Evolutionary conservation across 1,140 invertebrate genomes (phyloP), one percentile per base, ranked within the genome.

Genomic region (Drosophila prosaltans): DNA sequence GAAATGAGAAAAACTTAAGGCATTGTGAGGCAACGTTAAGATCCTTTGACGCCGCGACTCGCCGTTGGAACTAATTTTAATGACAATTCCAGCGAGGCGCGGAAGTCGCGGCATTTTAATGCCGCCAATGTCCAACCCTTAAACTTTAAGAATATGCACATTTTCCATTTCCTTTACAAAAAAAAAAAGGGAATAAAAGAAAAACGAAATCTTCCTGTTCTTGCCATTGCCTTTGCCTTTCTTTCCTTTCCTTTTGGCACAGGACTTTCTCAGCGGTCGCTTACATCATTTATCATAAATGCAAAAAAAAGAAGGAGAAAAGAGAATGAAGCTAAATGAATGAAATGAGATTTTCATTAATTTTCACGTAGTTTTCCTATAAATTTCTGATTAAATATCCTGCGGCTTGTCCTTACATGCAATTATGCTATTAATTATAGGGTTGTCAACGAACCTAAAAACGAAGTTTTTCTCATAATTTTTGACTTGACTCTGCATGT

Each of bases 11-110:
- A 16, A 72, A 68, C 65, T 51, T 43, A 51, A 58, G 63, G 58
- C 21, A 51, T 51, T 51, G 41, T 51, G 41, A 43, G 39, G 39
- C 1, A 43, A 41, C 10, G 9, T 41, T 41, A 16, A 48, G 45
- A 63, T 68, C 45, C 28, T 62, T 66, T 78, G 41, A 3, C 21
- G 45, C 45, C 45, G 45, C 45, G 45, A 51, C 60, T 58, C 60
- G 62, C 64, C 72, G 66, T 39, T 71, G 82, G 63, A 90, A 90
- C 85, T 90, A 90, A 90, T 90, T 90, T 90, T 90, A 90, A 90
- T 90, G 85, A 90, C 85, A 90, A 90, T 90, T 79, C 86, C 81
- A 10, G 45, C 60, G 78, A 82, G 72, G 65, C 69, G 67, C 73
- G 70, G 67, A 82, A 67, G 65, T 67, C 76, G 76, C 84, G 70